Percentiles rank a stretch among this genome's conserved stretches.
Evolutionary conservation across 2,113 vertebrate genomes (phyloP).

Genomic region (Apodemus speciosus): DNA sequence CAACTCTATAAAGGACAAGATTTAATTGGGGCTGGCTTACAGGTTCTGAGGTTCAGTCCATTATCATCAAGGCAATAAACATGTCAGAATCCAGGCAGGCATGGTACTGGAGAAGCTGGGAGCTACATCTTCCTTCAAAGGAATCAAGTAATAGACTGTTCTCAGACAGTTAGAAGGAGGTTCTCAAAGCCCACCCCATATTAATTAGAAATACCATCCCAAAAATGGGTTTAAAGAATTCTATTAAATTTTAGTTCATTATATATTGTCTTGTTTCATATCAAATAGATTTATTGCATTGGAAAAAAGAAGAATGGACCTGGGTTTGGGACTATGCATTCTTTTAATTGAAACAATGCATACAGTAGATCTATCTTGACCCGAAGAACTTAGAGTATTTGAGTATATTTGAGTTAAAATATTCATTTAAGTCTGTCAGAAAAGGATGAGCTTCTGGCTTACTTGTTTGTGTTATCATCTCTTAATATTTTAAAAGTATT

Average conservation of each 20-base stretch:
- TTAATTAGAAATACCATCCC: neutral
- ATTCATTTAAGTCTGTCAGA: neutral
- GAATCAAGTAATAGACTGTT: no score
- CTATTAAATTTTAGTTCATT: neutral
- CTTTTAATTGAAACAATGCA: constrained; percentile 3
- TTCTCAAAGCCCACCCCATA: neutral
- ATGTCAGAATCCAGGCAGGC: no score
- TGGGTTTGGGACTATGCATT: neutral
- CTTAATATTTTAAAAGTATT: neutral
- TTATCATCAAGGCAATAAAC: no score
- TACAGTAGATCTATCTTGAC: neutral
- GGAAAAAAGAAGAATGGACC: neutral
- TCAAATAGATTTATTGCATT: neutral
- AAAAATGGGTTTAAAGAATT: neutral
- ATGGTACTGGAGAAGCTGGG: no score
- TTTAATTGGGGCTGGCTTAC: no score
- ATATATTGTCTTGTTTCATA: neutral
- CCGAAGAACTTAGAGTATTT: neutral
- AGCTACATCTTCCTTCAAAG: no score
- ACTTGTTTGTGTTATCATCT: neutral
- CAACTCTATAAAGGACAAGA: no score
- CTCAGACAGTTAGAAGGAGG: no score
- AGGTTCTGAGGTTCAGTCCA: no score
- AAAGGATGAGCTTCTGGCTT: neutral
- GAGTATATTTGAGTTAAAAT: neutral